Conservation (phyloP, 2,888 invertebrate genomes). For the Stomorhina lunata region DNA sequence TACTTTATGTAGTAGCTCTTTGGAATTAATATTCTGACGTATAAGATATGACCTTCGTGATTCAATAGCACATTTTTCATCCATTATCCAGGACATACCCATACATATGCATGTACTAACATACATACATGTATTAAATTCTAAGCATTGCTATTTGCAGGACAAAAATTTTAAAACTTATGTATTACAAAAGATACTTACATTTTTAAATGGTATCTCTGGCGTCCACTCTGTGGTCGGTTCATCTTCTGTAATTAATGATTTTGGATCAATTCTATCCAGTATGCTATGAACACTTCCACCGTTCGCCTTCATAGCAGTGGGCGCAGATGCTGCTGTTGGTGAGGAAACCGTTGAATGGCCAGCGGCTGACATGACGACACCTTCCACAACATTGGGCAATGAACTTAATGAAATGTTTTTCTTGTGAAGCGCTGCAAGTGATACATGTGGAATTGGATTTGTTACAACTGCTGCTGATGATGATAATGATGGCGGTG, state of each 20-base stretch:
- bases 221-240: constrained; percentile 92
- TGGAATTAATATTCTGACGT: too few relatives aligned
- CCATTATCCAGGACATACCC: too few relatives aligned
- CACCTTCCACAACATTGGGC: constrained; percentile 76
- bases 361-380: constrained; percentile 69
- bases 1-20: too few relatives aligned
- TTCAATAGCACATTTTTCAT: too few relatives aligned
- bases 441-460: constrained; percentile 24
- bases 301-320: constrained; percentile 68
- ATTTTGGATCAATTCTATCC: constrained; percentile 78
- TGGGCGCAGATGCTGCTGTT: constrained; percentile 70
- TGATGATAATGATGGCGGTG: constrained; percentile 31
- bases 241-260: constrained; percentile 86
- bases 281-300: constrained; percentile 70
- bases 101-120: too few relatives aligned
- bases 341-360: constrained; percentile 72
- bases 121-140: too few relatives aligned
- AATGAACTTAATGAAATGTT: constrained; percentile 75
- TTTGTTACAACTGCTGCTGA: neutral
- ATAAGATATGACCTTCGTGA: too few relatives aligned
- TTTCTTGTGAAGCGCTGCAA: constrained; percentile 71
- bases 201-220: constrained; percentile 95
- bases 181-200: constrained; percentile 80
- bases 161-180: too few relatives aligned
- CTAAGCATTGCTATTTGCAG: too few relatives aligned